These are phyloP conservation scores for Lethenteron reissneri DNA, from an alignment of 2,113 vertebrate genomes.

Conservation along the genomic window DNA sequence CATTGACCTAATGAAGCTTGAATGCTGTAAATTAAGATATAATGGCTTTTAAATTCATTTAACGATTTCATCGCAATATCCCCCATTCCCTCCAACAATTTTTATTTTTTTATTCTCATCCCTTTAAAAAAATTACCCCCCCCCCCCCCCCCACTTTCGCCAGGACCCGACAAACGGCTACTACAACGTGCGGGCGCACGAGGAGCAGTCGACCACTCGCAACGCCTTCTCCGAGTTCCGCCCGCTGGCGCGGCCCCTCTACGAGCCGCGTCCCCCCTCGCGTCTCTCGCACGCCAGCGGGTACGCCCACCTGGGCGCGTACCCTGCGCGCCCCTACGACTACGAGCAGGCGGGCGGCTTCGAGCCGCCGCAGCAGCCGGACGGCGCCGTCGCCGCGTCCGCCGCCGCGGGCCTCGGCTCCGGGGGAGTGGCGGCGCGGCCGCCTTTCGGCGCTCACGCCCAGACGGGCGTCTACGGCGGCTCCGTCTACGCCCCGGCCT, in stretches of 20 bases:
- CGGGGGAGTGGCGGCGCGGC: slow-evolving; percentile 18
- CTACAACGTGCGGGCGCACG: slow-evolving; percentile 73
- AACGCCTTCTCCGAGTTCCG: slow-evolving; percentile 37
- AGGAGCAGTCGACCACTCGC: slow-evolving; percentile 32
- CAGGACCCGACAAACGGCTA: slow-evolving; percentile 89
- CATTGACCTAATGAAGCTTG: too few species aligned
- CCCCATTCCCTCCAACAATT: background rate
- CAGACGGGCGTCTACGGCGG: slow-evolving; percentile 11
- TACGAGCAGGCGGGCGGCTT: slow-evolving; percentile 25
- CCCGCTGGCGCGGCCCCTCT: slow-evolving; percentile 45
- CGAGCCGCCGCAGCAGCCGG: slow-evolving; percentile 41
- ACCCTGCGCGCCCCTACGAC: slow-evolving; percentile 38
- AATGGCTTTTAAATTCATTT: too few species aligned
- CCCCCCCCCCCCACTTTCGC: background rate
- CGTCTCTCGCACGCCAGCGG: slow-evolving; percentile 58
- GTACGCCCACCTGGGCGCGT: slow-evolving; percentile 69
- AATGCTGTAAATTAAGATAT: too few species aligned
- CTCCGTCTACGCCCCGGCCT: slow-evolving; percentile 26
- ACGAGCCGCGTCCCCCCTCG: slow-evolving; percentile 48
- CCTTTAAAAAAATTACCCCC: background rate
- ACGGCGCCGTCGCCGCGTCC: slow-evolving; percentile 31
- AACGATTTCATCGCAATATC: too few species aligned
- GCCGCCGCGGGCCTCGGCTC: slow-evolving; percentile 53
- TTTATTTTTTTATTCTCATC: background rate
- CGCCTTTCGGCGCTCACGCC: slow-evolving; percentile 19